Base-by-base conservation (phyloP, 2,888 invertebrate species). In the Rhagium mordax region DNA sequence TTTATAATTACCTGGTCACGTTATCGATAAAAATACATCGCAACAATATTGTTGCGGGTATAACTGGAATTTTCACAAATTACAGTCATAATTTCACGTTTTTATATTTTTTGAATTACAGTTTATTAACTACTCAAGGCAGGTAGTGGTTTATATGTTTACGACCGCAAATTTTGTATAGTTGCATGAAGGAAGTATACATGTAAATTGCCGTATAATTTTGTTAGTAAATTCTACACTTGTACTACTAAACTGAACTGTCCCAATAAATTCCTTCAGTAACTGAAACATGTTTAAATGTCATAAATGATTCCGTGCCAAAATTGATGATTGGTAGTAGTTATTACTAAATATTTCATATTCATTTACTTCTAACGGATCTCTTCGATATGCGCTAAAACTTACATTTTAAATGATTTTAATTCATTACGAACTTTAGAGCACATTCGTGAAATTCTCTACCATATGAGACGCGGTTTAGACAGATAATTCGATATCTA, bases 131-230 rank as follows among this genome's bases (percentile, higher is more conserved):
- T 29, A 55, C 51, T 66, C 53, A 55, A 33, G 33, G 33, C 13
- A 66, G 55, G 66, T 66, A 66, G 66, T 66, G 33, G 21, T 66
- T 66, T 53, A 53, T 33, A 33, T 53, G 53, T 66, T 41, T 66
- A 66, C 41, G 55, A 66, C 21, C 55, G 21, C 55, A 55, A 66
- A 66, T 66, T 66, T 21, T 33, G 55, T 66, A 66, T 66, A 53
- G 66, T 55, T 21, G 55, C 66, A 55, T 29, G 29, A 41, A 66
- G 66, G 66, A 66, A 66, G 55, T 66, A 53, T 13, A 33, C 55
- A 66, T 10, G 66, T 53, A 55, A 66, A 66, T 66, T 51, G 55
- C 55, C 49, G 33, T 66, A 47, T 55, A 66, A 66, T 66, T 66
- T 66, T 24, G 59, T 13, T 27, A n/a, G 59, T 59, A 68, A 57